These are phyloP conservation scores for Eubasilissa regina DNA, from an alignment of 1,140 invertebrate species.

Conservation along the genomic window DNA sequence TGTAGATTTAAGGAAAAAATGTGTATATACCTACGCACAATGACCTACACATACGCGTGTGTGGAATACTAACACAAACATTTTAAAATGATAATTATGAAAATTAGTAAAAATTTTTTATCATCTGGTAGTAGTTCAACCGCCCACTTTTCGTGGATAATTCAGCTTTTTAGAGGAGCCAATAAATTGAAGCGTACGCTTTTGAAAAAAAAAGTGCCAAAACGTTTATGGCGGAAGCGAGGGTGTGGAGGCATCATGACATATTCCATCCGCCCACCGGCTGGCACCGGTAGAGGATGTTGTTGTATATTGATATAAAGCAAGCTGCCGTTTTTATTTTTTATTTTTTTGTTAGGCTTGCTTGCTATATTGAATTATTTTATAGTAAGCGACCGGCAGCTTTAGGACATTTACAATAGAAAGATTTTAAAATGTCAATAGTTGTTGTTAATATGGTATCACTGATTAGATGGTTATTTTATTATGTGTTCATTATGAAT, in stretches of 20 bases:
- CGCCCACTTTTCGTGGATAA: not conserved
- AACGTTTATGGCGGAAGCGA: conserved; percentile 37
- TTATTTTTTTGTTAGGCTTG: too few species aligned
- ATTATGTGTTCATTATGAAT: too few species aligned
- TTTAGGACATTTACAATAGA: too few species aligned
- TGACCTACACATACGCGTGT: not conserved
- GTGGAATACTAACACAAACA: not conserved
- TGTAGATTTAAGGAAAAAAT: not conserved
- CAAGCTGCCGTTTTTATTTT: too few species aligned
- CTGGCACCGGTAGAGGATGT: too few species aligned
- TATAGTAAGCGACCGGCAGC: too few species aligned
- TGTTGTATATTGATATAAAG: too few species aligned
- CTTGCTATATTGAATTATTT: too few species aligned
- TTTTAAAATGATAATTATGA: not conserved
- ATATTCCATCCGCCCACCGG: conserved; percentile 23
- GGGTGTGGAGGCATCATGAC: conserved; percentile 10
- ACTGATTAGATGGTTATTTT: too few species aligned
- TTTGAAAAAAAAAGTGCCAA: conserved; percentile 34
- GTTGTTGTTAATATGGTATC: too few species aligned
- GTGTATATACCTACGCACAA: conserved; percentile 4
- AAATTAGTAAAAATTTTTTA: conserved; percentile 4
- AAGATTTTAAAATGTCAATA: too few species aligned
- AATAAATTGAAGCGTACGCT: conserved; percentile 12
- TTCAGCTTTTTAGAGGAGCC: not conserved
- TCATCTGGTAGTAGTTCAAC: not conserved